These are phyloP conservation scores for Nettapus auritus DNA, from an alignment of 2,113 vertebrate genomes.

Conservation along the genomic window DNA sequence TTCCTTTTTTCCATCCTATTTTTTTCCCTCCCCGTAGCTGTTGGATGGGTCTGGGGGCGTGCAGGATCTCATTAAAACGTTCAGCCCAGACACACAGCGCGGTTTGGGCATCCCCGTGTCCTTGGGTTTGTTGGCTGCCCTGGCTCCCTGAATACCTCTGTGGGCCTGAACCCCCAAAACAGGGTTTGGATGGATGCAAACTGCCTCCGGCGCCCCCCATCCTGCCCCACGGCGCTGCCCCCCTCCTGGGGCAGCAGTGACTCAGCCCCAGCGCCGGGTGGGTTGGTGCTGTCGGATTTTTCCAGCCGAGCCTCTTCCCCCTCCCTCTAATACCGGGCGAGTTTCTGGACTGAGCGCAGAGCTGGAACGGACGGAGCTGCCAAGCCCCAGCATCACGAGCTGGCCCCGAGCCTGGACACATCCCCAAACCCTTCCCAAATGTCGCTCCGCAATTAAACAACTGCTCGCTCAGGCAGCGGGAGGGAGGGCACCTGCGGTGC, in stretches of 20 bases:
- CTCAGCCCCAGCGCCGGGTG: neutral
- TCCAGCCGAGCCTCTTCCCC: slow-evolving; percentile 25
- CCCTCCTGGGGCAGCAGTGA: neutral
- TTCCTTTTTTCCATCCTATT: neutral
- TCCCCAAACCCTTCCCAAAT: slow-evolving; percentile 17
- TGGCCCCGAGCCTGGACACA: slow-evolving; percentile 30
- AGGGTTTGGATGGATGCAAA: neutral
- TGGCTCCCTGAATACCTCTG: neutral
- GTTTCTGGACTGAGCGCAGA: slow-evolving; percentile 36
- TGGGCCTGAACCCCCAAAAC: neutral
- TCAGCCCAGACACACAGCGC: rapidly evolving
- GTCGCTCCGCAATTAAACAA: neutral
- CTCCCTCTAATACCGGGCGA: slow-evolving; percentile 29
- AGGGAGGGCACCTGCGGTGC: neutral
- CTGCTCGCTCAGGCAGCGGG: neutral
- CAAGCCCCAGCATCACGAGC: slow-evolving; percentile 34
- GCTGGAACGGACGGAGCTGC: neutral
- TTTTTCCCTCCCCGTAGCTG: neutral
- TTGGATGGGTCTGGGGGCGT: neutral
- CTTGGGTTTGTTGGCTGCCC: neutral
- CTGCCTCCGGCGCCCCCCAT: neutral
- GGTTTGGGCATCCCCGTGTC: neutral
- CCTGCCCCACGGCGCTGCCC: neutral
- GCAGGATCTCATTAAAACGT: neutral
- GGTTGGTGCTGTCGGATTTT: slow-evolving; percentile 29